phyloP scores from a whole-genome alignment of 2,797 vertebrate species.

The Rhabdomys pumilio region DNA sequence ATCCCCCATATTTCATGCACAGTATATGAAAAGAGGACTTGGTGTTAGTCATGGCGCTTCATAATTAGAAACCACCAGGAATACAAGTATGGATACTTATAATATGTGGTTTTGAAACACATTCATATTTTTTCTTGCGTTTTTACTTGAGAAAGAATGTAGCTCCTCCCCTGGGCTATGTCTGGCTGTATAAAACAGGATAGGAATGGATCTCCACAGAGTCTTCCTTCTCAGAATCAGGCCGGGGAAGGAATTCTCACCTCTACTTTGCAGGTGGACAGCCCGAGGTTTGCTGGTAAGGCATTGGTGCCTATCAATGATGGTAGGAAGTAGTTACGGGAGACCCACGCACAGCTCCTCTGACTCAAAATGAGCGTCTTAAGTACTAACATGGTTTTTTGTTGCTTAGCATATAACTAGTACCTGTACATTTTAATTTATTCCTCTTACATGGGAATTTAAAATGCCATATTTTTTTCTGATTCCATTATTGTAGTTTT shows the following conservation, averaged over 20 bases:
- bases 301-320: neutral
- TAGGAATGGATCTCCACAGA: neutral
- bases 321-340: neutral
- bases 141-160: neutral
- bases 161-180: neutral
- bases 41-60: neutral
- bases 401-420: conserved; percentile 65
- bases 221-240: neutral
- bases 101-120: neutral
- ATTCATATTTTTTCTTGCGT: neutral
- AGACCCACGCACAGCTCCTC: neutral
- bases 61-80: neutral
- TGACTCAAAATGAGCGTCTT: neutral
- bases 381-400: neutral
- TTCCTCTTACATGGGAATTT: conserved; percentile 77
- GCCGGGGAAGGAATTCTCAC: rapidly evolving
- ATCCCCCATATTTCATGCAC: neutral
- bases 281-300: neutral
- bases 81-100: neutral
- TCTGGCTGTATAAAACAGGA: neutral
- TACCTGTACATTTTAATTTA: conserved; percentile 73
- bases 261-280: neutral
- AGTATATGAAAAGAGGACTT: neutral
- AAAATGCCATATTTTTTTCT: conserved; percentile 83
- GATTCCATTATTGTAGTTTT: conserved; percentile 87